Evolutionary conservation across 2,888 invertebrate species (phyloP), one percentile per base, ranked within the genome.

Genomic region (Tryphoninae sp.): DNA sequence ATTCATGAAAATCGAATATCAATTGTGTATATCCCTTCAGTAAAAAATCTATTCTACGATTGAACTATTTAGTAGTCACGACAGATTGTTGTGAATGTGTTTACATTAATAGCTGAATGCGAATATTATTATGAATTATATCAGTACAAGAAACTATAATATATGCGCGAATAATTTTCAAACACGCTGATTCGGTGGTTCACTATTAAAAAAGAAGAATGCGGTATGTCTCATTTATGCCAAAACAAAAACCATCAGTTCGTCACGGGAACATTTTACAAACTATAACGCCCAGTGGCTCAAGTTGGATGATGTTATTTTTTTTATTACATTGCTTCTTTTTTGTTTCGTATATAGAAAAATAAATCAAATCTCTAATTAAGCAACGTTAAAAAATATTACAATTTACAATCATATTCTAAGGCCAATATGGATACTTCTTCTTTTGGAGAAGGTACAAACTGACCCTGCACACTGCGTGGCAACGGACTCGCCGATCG

Each of bases 31-130:
- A 73, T 78, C 62, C 53, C 49, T 75, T 78, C 75, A 77, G 75
- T 78, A 83, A 83, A 84, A 81, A 83, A 84, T 82, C 79, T 82
- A 79, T 76, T 77, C 79, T 79, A 82, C 73, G 23, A 67, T 75
- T 58, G 51, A 68, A 73, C 62, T 76, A 69, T 77, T 16, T 11
- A 42, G 55, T 73, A 69, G 49, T 79, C 76, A 40, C 78, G 51
- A 76, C 64, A 68, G 76, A 23, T 71, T 64, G 33, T 33, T 33
- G 33, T 33, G 19, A 59, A 71, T 67, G 69, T 71, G 71, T 76
- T 77, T 76, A 79, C 73, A 73, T 79, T 62, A 64, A 79, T 67
- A 67, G 67, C 71, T 81, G 61, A 67, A 49, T 68, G 59, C 68
- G 51, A 26, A 49, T 68, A 76, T 77, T 65, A 58, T 75, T 72